Base-by-base conservation (phyloP, 2,797 vertebrate species). In the Sebastes paucispinis region DNA sequence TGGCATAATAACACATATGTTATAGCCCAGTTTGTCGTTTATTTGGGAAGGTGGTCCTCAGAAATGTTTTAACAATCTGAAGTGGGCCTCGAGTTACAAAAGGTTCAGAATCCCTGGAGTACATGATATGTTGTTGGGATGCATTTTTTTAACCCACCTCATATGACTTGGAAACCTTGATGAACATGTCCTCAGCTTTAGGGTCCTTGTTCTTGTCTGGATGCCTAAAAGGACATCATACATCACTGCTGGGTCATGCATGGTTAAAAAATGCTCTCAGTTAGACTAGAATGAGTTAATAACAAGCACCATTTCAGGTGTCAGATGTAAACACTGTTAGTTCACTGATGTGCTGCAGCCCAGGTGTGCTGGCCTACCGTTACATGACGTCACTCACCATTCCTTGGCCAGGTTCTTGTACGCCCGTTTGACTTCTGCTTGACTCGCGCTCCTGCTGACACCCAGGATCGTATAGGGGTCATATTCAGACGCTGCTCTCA, bases 201-300 rank as follows among this genome's bases (percentile, higher is more conserved):
- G 98, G 97, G 83, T 97, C 96, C 93, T 97, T 98, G 91, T 99
- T 99, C 93, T 99, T 99, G 92, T 99, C 98, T 39, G 98, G 98
- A 83, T 99, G 98, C 98, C 98, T 99, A 22, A 24, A 83, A 74
- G 10, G 24, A 52, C 58, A 84, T 6, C 9, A 77, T 4, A 11
- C 14, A 36, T 60, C n/a, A 75, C 18, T 34, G 11, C 2, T 13
- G 11, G 10, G 13, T 29, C 11, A 68, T 11, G 27, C 4, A 31
- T 1, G 36, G 7, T 63, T 66, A 39, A 47, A 47, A 14, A 12
- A 16, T 3, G 7, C 1, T n/a, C 5, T n/a, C 14, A 29, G 14
- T 39, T 6, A 20, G 13, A 27, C 11, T 47, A 47, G 39, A 47
- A 47, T 47, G 39, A 47, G 39, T 47, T 47, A 47, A 18, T 54